phyloP scores from a whole-genome alignment of 2,113 vertebrate species.

The Etheostoma spectabile region DNA sequence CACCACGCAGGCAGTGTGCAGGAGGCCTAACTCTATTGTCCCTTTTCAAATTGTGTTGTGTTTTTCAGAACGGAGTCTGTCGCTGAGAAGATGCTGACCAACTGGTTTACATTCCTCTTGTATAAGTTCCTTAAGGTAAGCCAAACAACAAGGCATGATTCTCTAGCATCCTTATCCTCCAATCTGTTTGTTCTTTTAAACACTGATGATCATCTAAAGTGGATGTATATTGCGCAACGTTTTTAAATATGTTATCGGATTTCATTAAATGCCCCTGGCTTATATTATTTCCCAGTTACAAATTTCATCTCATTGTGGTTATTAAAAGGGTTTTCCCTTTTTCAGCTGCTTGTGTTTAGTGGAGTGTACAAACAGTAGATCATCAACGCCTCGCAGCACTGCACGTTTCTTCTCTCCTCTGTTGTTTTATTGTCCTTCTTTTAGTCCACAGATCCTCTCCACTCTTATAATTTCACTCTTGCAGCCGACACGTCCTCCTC shows the following conservation, averaged over 20 bases:
- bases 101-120: conserved; percentile 82
- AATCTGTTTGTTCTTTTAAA: neutral
- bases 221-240: conserved; percentile 1
- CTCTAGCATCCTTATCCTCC: neutral
- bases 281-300: conserved; percentile 6
- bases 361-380: conserved; percentile 6
- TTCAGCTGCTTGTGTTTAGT: neutral
- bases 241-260: conserved; percentile 6
- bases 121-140: conserved; percentile 82
- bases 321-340: conserved; percentile 44
- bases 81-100: conserved; percentile 82
- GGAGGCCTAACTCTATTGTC: no score
- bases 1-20: no score
- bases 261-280: conserved; percentile 28
- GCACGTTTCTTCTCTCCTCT: neutral
- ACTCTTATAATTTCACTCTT: conserved; percentile 28
- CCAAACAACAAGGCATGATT: neutral
- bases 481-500: conserved; percentile 23
- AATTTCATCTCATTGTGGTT: conserved; percentile 37
- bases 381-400: conserved; percentile 36
- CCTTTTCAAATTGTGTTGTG: no score
- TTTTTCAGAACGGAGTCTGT: conserved; percentile 78
- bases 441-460: conserved; percentile 5
- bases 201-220: conserved; percentile 6
- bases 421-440: conserved; percentile 15